Conservation (phyloP, 2,113 vertebrate genomes). For the Sterrhoptilus dennistouni region DNA sequence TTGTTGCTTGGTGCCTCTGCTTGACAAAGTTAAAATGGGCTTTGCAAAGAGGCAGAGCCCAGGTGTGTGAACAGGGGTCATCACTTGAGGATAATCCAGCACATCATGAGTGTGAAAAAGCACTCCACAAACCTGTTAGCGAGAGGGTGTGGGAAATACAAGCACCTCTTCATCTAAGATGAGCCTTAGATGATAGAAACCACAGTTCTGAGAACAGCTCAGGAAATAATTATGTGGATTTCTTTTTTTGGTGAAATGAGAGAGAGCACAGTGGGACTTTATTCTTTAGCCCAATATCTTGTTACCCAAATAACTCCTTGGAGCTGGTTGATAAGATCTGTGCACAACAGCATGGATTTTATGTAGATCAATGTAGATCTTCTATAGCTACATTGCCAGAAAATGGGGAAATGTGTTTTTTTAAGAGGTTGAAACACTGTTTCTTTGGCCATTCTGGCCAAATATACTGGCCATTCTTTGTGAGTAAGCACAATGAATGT, state of each 20-base stretch:
- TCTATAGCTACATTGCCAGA: background rate
- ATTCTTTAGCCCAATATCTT: background rate
- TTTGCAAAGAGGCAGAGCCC: background rate
- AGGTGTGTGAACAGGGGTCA: background rate
- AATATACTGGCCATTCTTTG: background rate
- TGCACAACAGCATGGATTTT: background rate
- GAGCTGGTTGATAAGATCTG: background rate
- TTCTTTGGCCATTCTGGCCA: background rate
- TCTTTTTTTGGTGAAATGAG: background rate
- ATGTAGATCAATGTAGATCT: background rate
- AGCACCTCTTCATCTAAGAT: background rate
- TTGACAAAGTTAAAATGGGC: background rate
- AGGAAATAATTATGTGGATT: background rate
- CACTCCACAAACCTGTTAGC: background rate
- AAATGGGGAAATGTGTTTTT: background rate
- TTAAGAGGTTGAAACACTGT: background rate
- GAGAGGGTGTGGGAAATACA: background rate
- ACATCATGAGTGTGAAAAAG: background rate
- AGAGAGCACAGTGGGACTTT: background rate
- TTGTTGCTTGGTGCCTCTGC: background rate
- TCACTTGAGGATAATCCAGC: background rate
- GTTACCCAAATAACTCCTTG: background rate
- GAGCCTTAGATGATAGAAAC: background rate
- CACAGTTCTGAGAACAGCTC: background rate
- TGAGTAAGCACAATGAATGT: background rate